phyloP scores from a whole-genome alignment of 2,113 vertebrate species.

The Chitala chitala region DNA sequence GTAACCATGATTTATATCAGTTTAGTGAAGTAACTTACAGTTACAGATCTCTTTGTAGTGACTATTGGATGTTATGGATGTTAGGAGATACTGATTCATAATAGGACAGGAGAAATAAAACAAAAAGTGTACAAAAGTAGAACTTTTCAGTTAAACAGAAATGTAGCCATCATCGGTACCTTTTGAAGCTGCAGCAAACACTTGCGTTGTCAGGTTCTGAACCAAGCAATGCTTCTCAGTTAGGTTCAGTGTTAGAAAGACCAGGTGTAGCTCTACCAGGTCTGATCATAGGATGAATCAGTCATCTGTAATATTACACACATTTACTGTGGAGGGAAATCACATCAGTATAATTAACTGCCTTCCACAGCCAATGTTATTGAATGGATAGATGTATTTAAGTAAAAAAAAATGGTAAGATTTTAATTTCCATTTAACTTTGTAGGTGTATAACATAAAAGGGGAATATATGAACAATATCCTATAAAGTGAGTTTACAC shows the following conservation, averaged over 20 bases:
- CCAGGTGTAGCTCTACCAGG: neutral
- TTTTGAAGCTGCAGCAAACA: no score
- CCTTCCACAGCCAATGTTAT: neutral
- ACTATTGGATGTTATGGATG: no score
- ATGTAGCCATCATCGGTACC: no score
- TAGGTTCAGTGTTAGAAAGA: neutral
- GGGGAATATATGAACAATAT: neutral
- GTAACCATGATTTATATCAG: no score
- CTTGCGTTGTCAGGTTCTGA: no score
- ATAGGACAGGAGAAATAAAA: no score
- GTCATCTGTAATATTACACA: slow-evolving; percentile 11
- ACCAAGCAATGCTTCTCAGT: neutral
- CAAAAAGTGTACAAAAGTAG: no score
- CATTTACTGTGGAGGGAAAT: neutral
- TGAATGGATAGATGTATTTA: neutral
- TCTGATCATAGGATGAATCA: slow-evolving; percentile 3
- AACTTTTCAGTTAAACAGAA: no score
- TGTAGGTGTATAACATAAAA: neutral
- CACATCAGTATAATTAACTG: neutral
- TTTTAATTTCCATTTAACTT: neutral
- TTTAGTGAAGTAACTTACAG: no score
- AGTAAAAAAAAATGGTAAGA: neutral
- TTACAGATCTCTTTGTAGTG: no score
- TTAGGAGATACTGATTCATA: no score
- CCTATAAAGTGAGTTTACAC: slow-evolving; percentile 13